phyloP scores from a whole-genome alignment of 2,888 invertebrate species.

The Pristionchus entomophagus region DNA sequence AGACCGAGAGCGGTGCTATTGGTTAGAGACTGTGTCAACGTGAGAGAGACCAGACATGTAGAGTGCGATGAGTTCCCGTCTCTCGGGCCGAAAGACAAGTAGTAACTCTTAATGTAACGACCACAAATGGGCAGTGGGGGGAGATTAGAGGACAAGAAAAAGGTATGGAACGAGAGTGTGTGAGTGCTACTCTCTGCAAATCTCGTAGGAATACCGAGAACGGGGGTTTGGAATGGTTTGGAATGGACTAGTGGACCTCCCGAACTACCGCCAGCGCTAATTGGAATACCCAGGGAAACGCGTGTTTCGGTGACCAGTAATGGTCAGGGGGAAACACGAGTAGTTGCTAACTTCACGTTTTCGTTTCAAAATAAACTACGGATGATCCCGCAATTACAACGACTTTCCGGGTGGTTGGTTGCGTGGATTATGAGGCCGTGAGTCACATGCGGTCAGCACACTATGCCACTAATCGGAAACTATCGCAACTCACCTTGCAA shows the following conservation, averaged over 20 bases:
- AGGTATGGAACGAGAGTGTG: conserved; percentile 21
- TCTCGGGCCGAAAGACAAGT: not conserved
- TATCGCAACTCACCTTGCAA: too few species aligned
- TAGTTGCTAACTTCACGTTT: not conserved
- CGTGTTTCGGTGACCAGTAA: not conserved
- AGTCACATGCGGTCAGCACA: not conserved
- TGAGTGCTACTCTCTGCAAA: too few species aligned
- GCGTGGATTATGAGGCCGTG: not conserved
- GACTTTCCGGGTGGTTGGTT: not conserved
- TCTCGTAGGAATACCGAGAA: too few species aligned
- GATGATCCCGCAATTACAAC: conserved; percentile 11
- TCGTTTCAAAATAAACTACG: not conserved
- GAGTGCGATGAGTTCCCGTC: not conserved
- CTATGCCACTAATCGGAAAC: too few species aligned
- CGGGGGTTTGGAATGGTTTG: not conserved
- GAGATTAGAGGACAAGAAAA: conserved; percentile 12
- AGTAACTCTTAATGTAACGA: conserved; percentile 40
- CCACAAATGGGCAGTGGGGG: not conserved
- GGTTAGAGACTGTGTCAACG: too few species aligned
- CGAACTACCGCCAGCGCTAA: not conserved
- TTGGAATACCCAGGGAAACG: not conserved
- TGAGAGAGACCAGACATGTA: not conserved
- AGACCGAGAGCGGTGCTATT: too few species aligned
- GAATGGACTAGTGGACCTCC: not conserved
- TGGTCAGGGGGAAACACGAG: not conserved